phyloP scores from a whole-genome alignment of 2,797 vertebrate genomes.

The Trichosurus vulpecula region DNA sequence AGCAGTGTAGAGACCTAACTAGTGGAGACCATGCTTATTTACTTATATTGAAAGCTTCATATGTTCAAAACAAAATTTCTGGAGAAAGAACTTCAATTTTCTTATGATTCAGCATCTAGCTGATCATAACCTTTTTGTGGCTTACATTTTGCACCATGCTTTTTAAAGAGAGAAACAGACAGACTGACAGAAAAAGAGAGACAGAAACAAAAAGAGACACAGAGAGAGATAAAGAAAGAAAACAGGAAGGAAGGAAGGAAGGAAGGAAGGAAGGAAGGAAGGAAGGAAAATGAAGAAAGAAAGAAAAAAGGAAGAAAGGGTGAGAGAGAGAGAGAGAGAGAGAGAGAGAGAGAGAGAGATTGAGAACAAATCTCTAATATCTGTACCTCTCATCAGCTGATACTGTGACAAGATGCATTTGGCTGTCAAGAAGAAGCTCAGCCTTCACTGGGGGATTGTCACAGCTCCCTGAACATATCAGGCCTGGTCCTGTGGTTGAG shows the following conservation, averaged over 20 bases:
- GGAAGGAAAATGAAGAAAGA: no score
- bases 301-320: no score
- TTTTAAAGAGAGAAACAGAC: not conserved
- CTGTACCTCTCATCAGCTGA: conserved; percentile 61
- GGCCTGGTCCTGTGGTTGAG: conserved; percentile 39
- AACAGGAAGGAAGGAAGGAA: not conserved
- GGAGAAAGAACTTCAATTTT: conserved; percentile 34
- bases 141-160: conserved; percentile 21
- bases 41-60: conserved; percentile 53
- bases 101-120: conserved; percentile 31
- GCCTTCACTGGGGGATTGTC: conserved; percentile 42
- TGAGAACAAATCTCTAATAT: conserved; percentile 3
- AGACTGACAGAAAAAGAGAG: not conserved
- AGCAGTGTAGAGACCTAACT: not conserved
- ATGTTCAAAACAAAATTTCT: conserved; percentile 46
- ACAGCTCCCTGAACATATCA: conserved; percentile 40
- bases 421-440: conserved; percentile 59
- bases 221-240: not conserved
- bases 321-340: not conserved
- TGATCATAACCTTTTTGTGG: not conserved
- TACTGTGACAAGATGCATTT: conserved; percentile 52
- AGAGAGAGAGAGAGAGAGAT: not conserved
- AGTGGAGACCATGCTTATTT: conserved; percentile 37
- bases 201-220: not conserved
- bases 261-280: no score